Percentiles rank a stretch among this genome's conserved stretches.
Conservation (phyloP, 2,888 invertebrate species). For the Eueremaeus valkanovi region DNA sequence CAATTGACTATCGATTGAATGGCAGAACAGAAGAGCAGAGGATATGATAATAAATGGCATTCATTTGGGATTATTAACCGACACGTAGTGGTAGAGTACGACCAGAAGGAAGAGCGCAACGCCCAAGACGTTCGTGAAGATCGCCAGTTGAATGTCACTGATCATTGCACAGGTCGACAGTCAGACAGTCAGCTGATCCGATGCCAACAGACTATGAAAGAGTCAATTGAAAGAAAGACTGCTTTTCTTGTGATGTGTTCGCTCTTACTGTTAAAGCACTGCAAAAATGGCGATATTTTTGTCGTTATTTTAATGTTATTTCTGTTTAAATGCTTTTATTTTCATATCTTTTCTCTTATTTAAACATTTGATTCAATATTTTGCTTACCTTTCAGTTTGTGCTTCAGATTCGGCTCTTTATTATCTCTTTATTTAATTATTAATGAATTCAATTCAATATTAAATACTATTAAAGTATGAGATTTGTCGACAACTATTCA, state of each 20-base stretch:
- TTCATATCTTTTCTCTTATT: neutral
- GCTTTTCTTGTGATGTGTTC: too few relatives aligned
- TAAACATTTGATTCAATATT: neutral
- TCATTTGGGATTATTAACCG: conserved; percentile 61
- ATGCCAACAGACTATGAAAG: too few relatives aligned
- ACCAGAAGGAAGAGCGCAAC: conserved; percentile 79
- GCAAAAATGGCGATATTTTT: neutral
- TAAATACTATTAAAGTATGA: neutral
- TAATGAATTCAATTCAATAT: neutral
- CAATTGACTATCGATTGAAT: neutral
- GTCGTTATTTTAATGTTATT: neutral
- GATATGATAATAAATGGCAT: neutral
- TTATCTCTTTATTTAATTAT: neutral
- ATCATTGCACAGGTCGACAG: conserved; percentile 66
- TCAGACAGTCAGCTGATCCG: neutral
- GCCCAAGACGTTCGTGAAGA: conserved; percentile 91
- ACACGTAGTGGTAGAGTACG: conserved; percentile 93
- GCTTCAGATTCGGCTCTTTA: too few relatives aligned
- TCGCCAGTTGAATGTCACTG: conserved; percentile 90
- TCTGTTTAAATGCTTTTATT: neutral
- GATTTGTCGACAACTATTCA: neutral
- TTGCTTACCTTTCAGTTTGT: neutral
- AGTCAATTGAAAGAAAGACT: too few relatives aligned
- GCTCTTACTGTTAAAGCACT: neutral
- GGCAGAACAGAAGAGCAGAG: neutral